Conservation (phyloP, 2,113 vertebrate genomes). For the Misgurnus mizolepis region DNA sequence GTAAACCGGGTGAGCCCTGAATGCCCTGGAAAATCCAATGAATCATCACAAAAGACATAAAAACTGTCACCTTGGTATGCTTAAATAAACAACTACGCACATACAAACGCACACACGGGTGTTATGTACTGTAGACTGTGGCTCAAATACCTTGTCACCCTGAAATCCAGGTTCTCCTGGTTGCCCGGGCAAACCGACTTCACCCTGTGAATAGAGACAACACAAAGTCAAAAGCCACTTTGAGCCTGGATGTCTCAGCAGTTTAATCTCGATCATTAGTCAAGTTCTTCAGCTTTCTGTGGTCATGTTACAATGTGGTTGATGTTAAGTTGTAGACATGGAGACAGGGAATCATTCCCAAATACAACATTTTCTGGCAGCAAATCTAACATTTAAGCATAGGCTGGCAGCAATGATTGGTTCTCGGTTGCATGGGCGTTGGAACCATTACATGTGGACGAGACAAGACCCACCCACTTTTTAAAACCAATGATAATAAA, state of each 20-base stretch:
- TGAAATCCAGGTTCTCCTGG: conserved; percentile 90
- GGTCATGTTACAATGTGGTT: background rate
- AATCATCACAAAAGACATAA: background rate
- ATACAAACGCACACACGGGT: background rate
- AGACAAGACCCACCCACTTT: no score
- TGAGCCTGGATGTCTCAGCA: background rate
- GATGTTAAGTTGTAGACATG: conserved; percentile 4
- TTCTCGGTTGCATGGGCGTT: no score
- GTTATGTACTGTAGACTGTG: background rate
- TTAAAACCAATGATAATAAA: no score
- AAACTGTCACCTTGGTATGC: background rate
- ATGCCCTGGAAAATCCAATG: conserved; percentile 75
- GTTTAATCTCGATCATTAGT: conserved; percentile 2
- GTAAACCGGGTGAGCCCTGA: conserved; percentile 83
- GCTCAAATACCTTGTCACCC: conserved; percentile 90
- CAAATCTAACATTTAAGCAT: conserved; percentile 5
- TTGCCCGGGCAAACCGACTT: conserved; percentile 87
- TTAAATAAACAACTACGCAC: background rate
- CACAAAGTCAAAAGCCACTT: conserved; percentile 9
- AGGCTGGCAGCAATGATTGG: background rate
- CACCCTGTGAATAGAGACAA: conserved; percentile 75
- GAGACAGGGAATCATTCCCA: conserved; percentile 1
- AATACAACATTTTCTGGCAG: background rate
- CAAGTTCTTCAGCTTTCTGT: background rate
- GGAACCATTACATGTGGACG: no score